phyloP scores from a whole-genome alignment of 2,888 invertebrate genomes.

The Noctuana brunneofusca region DNA sequence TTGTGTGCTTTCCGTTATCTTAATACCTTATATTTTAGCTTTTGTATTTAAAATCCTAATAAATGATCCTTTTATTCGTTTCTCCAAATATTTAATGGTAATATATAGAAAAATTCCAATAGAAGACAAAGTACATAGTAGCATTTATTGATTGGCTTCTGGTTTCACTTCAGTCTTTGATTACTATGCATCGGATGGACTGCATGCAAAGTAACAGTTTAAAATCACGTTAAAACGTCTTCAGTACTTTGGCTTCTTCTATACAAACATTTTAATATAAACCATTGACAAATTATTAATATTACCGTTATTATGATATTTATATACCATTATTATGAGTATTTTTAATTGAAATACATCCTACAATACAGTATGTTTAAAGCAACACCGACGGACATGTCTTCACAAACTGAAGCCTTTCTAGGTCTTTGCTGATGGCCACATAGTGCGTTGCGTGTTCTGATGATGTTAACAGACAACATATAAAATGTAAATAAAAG shows the following conservation, averaged over 20 bases:
- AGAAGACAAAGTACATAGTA: background rate
- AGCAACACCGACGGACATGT: background rate
- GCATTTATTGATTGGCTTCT: background rate
- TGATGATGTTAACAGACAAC: slow-evolving; percentile 28
- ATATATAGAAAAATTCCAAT: background rate
- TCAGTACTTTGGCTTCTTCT: background rate
- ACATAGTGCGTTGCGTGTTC: slow-evolving; percentile 42
- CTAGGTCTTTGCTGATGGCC: slow-evolving; percentile 36
- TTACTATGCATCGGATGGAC: background rate
- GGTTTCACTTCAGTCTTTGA: background rate
- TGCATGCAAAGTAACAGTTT: background rate
- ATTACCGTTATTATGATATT: too few relatives aligned
- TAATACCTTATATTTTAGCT: background rate
- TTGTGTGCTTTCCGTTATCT: background rate
- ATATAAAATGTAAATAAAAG: slow-evolving; percentile 15
- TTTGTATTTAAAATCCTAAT: background rate
- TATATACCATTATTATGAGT: too few relatives aligned
- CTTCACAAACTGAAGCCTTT: slow-evolving; percentile 27
- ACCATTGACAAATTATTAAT: too few relatives aligned
- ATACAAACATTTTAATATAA: background rate
- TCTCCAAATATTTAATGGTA: background rate
- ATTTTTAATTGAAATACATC: too few relatives aligned
- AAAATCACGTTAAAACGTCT: background rate
- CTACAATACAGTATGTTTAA: background rate
- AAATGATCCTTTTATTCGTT: background rate